phyloP scores from a whole-genome alignment of 2,113 vertebrate genomes.

The Uropsilus gracilis region DNA sequence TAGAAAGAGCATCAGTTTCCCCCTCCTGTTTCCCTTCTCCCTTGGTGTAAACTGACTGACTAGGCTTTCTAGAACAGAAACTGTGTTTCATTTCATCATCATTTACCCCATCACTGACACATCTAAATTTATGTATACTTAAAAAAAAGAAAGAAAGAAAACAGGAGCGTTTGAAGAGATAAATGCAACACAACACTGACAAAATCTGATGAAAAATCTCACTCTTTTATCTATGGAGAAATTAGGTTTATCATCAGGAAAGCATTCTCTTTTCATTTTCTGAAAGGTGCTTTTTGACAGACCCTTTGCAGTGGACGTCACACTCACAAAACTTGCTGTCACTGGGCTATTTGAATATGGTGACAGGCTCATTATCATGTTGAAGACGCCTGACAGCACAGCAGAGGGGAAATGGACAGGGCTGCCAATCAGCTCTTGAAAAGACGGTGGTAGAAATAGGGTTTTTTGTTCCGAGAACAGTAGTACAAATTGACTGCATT shows the following conservation, averaged over 20 bases:
- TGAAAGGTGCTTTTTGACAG: conserved; percentile 92
- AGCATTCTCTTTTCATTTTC: conserved; percentile 89
- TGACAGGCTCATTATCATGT: conserved; percentile 94
- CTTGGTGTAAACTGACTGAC: conserved; percentile 65
- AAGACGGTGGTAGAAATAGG: conserved; percentile 86
- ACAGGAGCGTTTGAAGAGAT: conserved; percentile 79
- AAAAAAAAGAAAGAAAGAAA: conserved; percentile 44
- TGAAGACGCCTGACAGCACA: conserved; percentile 89
- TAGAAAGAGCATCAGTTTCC: conserved; percentile 18
- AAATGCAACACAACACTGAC: conserved; percentile 84
- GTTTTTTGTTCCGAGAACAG: conserved; percentile 89
- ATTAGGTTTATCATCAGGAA: conserved; percentile 89
- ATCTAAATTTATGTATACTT: conserved; percentile 80
- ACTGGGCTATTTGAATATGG: conserved; percentile 92
- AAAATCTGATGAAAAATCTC: conserved; percentile 87
- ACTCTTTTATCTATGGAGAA: conserved; percentile 86
- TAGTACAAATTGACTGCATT: conserved; percentile 92
- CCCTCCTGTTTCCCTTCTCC: neutral
- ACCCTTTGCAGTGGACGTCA: conserved; percentile 90
- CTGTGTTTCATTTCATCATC: conserved; percentile 55
- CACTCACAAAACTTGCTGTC: conserved; percentile 90
- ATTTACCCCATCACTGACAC: conserved; percentile 72
- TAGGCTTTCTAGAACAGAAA: conserved; percentile 24
- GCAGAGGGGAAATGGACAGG: conserved; percentile 88
- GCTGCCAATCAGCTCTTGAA: conserved; percentile 91